These are phyloP conservation scores for Megalonaias nervosa DNA, from an alignment of 1,140 invertebrate species.

Conservation along the genomic window DNA sequence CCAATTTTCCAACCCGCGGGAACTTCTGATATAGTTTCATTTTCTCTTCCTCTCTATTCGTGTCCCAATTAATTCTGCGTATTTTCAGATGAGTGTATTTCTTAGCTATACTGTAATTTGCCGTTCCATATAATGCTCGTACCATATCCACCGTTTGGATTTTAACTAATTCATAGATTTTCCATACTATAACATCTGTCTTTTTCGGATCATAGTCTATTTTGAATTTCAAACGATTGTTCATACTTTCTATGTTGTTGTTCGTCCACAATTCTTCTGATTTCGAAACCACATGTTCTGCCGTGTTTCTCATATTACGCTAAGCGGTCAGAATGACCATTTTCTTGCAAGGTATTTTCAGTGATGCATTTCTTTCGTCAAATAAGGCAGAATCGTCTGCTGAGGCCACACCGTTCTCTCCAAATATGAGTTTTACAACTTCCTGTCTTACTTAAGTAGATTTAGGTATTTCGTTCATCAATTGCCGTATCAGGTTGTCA, in stretches of 20 bases:
- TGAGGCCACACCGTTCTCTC: neutral
- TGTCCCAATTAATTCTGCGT: neutral
- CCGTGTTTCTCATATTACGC: conserved; percentile 5
- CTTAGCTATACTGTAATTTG: conserved; percentile 2
- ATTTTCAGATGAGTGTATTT: neutral
- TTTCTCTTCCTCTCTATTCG: conserved; percentile 14
- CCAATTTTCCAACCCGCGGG: neutral
- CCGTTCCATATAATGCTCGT: conserved; percentile 10
- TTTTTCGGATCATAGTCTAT: neutral
- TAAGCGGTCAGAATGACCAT: neutral
- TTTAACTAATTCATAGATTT: conserved; percentile 7
- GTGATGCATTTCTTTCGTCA: neutral
- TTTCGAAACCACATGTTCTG: neutral
- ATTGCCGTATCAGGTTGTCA: conserved; percentile 23
- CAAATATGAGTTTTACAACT: conserved; percentile 13
- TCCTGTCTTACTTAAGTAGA: neutral
- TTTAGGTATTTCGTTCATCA: conserved; percentile 19
- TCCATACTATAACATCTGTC: neutral
- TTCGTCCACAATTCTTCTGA: conserved; percentile 12
- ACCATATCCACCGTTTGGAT: conserved; percentile 14
- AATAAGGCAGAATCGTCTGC: conserved; percentile 1
- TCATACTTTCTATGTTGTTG: conserved; percentile 17
- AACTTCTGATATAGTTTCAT: neutral
- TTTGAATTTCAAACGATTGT: conserved; percentile 8
- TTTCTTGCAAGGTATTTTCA: neutral